A percentile compares a stretch with the other conserved stretches of the same genome.
These are phyloP conservation scores for Meandrusa payeni DNA, from an alignment of 2,888 invertebrate genomes.

Conservation along the genomic window DNA sequence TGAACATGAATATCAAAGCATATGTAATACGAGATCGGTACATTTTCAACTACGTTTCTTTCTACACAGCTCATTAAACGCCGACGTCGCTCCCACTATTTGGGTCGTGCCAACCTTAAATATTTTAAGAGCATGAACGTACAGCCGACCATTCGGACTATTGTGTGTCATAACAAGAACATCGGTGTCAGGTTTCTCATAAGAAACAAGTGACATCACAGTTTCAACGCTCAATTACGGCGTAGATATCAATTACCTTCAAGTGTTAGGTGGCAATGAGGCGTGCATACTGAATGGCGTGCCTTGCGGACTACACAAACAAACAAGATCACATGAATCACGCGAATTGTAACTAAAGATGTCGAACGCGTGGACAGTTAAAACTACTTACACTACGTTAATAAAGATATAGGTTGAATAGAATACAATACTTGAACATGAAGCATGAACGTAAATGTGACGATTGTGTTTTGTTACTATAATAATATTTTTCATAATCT, in stretches of 20 bases:
- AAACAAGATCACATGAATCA: constrained; percentile 20
- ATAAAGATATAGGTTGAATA: too few species aligned
- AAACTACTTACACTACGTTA: too few species aligned
- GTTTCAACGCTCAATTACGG: constrained; percentile 24
- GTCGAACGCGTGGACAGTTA: constrained; percentile 1
- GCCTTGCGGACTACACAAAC: constrained; percentile 12
- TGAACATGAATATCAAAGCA: too few species aligned
- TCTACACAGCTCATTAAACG: too few species aligned
- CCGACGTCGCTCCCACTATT: too few species aligned
- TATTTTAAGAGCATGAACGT: neutral
- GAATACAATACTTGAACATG: too few species aligned
- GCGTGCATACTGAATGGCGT: constrained; percentile 18
- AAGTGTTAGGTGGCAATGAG: constrained; percentile 24
- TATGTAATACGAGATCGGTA: too few species aligned
- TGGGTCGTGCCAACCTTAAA: neutral
- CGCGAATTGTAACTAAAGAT: constrained; percentile 5
- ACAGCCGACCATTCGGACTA: neutral
- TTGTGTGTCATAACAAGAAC: constrained; percentile 12
- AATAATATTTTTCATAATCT: too few species aligned
- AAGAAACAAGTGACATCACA: constrained; percentile 21
- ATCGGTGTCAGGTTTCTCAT: constrained; percentile 17
- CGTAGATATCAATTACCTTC: constrained; percentile 24
- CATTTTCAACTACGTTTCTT: too few species aligned
- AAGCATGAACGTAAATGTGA: too few species aligned
- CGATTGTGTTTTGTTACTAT: too few species aligned